Base-by-base conservation (phyloP, 2,113 vertebrate species). In the Bubo blakistoni region DNA sequence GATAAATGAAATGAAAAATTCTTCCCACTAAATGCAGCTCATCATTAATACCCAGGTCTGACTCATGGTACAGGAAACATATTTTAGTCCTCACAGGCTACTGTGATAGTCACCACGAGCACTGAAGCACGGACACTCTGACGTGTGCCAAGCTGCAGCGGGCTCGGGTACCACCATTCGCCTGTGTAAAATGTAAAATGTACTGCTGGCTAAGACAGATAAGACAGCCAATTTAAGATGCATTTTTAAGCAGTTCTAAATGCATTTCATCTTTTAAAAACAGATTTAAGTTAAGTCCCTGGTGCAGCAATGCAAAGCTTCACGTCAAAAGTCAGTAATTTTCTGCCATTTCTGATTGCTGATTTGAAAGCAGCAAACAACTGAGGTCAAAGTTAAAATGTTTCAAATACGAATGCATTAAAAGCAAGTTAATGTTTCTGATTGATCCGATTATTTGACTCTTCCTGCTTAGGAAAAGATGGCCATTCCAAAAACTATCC, bases 201-300 rank as follows among this genome's bases (percentile, higher is more conserved):
- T 55, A 90, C 95, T 97, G 96, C 98, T 98, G 98, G 95, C 78
- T 91, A 86, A 49, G 16, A 81, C 58, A 98, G 98, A 98, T 98
- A 98, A 98, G 98, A 86, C 91, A 97, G 96, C 72, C 96, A 93
- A 95, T 97, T 98, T 97, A 66, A 95, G 47, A 81, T 25, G 44
- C 0, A 3, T 21, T 88, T 96, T 96, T 92, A 97, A 96, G 96
- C 93, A 95, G 86, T 76, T 97, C 70, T 96, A 96, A 98, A 97
- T 93, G 84, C 25, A 93, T 96, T 95, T 96, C 83, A 76, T 96
- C 96, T 94, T 97, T 97, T 92, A 96, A 94, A 97, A 92, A 96
- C 78, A 97, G 95, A 94, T 97, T 96, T 97, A 97, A 97, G 95
- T 98, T 96, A 97, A 97, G 94, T 51, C 81, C 71, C 51, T 79